These are phyloP conservation scores for Cettia cetti DNA, from an alignment of 2,113 vertebrate genomes.

Conservation along the genomic window DNA sequence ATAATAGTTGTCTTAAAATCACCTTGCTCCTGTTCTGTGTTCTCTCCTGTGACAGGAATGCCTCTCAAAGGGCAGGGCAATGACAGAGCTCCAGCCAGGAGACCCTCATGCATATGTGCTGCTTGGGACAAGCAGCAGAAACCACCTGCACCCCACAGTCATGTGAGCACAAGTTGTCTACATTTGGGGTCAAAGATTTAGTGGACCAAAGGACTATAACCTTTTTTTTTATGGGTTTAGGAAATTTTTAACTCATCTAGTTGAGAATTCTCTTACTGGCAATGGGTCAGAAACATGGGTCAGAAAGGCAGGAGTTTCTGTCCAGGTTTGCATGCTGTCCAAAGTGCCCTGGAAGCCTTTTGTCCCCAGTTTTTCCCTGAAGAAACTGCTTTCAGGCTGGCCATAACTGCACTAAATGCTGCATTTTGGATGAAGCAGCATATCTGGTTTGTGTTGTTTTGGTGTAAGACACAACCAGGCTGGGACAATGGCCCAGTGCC, in stretches of 20 bases:
- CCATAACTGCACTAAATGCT: neutral
- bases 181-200: neutral
- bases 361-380: neutral
- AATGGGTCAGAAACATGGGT: neutral
- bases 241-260: neutral
- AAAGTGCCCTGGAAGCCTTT: neutral
- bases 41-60: neutral
- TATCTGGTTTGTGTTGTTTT: neutral
- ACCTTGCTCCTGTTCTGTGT: neutral
- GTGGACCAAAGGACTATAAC: neutral
- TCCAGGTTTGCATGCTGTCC: neutral
- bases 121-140: neutral
- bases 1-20: conserved; percentile 3
- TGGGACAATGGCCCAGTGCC: neutral
- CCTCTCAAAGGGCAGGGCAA: neutral
- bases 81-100: neutral
- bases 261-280: neutral
- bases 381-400: neutral
- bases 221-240: neutral
- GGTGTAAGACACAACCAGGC: neutral
- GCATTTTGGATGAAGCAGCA: neutral
- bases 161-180: neutral
- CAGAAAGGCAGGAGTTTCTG: neutral
- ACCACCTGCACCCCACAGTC: neutral
- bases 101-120: neutral